Evolutionary conservation across 1,140 invertebrate genomes (phyloP), one percentile per base, ranked within the genome.

Genomic region (Tribolium castaneum): DNA sequence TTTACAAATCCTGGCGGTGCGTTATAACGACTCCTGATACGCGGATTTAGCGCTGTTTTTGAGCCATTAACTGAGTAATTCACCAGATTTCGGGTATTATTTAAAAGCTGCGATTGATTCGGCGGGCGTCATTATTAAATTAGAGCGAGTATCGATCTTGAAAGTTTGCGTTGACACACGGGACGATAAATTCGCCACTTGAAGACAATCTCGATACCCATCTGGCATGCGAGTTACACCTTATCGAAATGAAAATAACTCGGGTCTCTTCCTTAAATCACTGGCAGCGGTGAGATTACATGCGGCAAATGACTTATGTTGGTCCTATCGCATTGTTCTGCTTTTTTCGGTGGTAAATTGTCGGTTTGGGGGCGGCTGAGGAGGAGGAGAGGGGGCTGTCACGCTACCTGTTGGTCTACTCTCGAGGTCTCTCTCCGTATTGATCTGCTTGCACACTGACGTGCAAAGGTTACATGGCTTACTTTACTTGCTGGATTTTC

Each of bases 341-440:
- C 39, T 45, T 45, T 45, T 45, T 45, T 45, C n/a, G 39, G 70
- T 51, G 30, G 19, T 22, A 39, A 19, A 70, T 19, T 25, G 76
- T 35, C 25, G 35, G 13, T 45, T 19, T 12, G 34, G 56, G 34
- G 13, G 19, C 34, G 66, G 34, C 62, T 54, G 25, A 25, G 49
- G 71, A 52, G 75, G 51, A 50, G 76, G 13, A 50, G 70, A 72
- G 35, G 59, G 30, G 52, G 14, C 51, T 78, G 76, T 80, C 76
- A 80, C 79, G 79, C 79, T 80, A 80, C 79, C 79, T 80, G 79
- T 78, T 80, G 79, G 79, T 80, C 76, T 80, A 56, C 79, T 80
- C 76, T 78, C 72, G 66, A 80, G 79, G 72, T 73, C 79, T 80
- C 74, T 78, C 70, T 70, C 73, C 70, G 79, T 80, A 80, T 80